A percentile compares a stretch with the other conserved stretches of the same genome.
phyloP scores from a whole-genome alignment of 2,797 vertebrate species.

The Clarias pachynema region DNA sequence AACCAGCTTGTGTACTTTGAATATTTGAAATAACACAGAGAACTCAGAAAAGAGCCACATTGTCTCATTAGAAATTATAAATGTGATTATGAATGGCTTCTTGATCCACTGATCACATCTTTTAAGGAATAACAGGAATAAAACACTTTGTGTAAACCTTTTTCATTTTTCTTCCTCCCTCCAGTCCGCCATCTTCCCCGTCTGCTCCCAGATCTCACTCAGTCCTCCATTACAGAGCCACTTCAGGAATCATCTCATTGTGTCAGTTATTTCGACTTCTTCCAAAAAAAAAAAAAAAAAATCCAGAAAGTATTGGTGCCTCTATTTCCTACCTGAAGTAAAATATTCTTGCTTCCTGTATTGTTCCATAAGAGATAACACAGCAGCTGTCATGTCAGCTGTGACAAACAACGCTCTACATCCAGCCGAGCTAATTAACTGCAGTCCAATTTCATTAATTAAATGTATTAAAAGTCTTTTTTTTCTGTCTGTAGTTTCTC shows the following conservation, averaged over 20 bases:
- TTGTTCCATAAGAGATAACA: background rate
- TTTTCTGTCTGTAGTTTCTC: background rate
- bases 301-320: background rate
- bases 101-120: background rate
- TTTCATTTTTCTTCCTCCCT: background rate
- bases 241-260: background rate
- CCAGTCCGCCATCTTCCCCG: no score
- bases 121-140: background rate
- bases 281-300: background rate
- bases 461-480: background rate
- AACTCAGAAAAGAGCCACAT: no score
- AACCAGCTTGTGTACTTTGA: background rate
- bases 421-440: background rate
- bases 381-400: background rate
- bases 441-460: background rate
- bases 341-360: background rate
- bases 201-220: background rate
- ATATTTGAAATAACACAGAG: background rate
- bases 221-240: background rate
- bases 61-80: background rate
- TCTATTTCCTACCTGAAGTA: background rate
- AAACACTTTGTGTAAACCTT: background rate
- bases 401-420: background rate
- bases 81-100: background rate
- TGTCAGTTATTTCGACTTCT: background rate